Conservation (phyloP, 2,113 vertebrate species). For the rabbit (Oryctolagus cuniculus) region mOryCun1.1 NC_091449.1:49227501-49228000, state of each 20-base stretch:
- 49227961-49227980: too few species aligned
- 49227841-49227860: too few species aligned
- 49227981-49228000: too few species aligned
- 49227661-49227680: neutral
- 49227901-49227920: too few species aligned
- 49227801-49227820: too few species aligned
- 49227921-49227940: too few species aligned
- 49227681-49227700: constrained; percentile 15
- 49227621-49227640: neutral
- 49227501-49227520: neutral
- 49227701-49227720: neutral
- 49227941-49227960: too few species aligned
- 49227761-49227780: constrained; percentile 28
- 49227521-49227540: neutral
- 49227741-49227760: constrained; percentile 1
- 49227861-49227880: too few species aligned
- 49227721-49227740: neutral
- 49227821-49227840: too few species aligned
- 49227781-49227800: neutral
- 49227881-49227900: too few species aligned
- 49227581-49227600: neutral
- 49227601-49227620: neutral
- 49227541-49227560: constrained; percentile 13
- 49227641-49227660: neutral
- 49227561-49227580: neutral